Base-by-base conservation (phyloP, 2,113 vertebrate genomes). In the Vulpes vulpes region DNA sequence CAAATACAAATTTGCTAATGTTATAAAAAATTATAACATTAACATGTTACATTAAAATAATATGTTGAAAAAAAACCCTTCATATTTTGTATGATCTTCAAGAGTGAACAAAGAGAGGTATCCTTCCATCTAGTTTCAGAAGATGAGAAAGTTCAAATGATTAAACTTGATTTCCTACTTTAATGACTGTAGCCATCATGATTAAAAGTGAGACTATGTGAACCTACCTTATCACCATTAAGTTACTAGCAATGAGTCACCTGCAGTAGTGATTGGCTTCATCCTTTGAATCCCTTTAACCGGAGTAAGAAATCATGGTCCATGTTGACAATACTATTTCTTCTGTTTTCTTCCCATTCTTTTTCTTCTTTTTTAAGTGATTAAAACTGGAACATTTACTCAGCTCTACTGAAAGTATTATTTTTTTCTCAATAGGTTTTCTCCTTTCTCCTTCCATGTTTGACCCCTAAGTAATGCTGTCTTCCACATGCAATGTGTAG, bases 271-370 rank as follows among this genome's bases (percentile, higher is more conserved):
- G 65, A 89, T 83, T 97, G 91, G 35, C 74, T 95, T 88, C 95
- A 84, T 67, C 27, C 67, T 64, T 78, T 22, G 88, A 14, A 71
- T 92, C 74, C 16, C 82, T 73, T 95, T 89, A n/a, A 35, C n/a
- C 94, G 97, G 81, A 97, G 76, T 91, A 88, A 97, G 89, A 98
- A 96, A 94, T 81, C 89, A 95, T 69, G 55, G 43, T 95, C 30
- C 62, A 30, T 86, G 76, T 93, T 85, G 92, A 92, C 89, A 79
- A 30, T 62, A 20, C 91, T 92, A 80, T 90, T 97, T 97, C 51
- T 96, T 97, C 89, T 30, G 5, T 62, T 94, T 89, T 93, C 51
- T 67, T 85, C 35, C 69, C 90, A 59, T 53, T 93, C 64, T 79
- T 76, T 49, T 79, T 89, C 27, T 95, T 80, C 17, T 23, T 74